Percentiles rank a stretch among this genome's conserved stretches.
Conservation (phyloP, 2,888 invertebrate species). For the Temnothorax unifasciatus region DNA sequence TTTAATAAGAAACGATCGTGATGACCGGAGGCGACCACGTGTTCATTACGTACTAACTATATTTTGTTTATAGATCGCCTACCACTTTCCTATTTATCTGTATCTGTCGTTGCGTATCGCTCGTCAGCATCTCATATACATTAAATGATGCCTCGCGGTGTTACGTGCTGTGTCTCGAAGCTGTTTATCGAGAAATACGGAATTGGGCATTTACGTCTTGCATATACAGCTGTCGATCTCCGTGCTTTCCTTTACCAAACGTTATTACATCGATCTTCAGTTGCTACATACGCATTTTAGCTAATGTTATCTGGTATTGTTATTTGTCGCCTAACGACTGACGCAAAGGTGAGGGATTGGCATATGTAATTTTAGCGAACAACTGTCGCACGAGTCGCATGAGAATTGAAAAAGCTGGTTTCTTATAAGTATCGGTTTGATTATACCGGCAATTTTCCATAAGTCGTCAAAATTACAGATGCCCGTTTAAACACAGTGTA, state of each 20-base stretch:
- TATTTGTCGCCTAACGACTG: constrained; percentile 50
- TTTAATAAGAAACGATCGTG: constrained; percentile 68
- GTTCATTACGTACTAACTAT: constrained; percentile 39
- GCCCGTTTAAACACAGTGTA: neutral
- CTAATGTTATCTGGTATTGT: constrained; percentile 48
- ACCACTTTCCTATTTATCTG: constrained; percentile 35
- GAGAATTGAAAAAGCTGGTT: neutral
- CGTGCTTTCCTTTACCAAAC: neutral
- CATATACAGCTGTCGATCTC: neutral
- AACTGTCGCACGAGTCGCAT: neutral
- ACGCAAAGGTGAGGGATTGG: constrained; percentile 19
- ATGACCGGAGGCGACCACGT: constrained; percentile 68
- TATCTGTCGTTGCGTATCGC: constrained; percentile 10
- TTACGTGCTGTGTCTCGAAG: neutral
- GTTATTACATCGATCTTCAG: constrained; percentile 31
- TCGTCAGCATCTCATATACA: neutral
- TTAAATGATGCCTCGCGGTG: constrained; percentile 16
- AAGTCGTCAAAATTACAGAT: constrained; percentile 18
- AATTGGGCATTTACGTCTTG: neutral
- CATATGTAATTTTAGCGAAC: constrained; percentile 59
- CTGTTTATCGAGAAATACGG: neutral
- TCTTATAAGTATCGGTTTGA: constrained; percentile 20
- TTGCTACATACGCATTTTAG: constrained; percentile 38
- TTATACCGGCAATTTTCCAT: neutral
- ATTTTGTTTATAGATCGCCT: constrained; percentile 14